Evolutionary conservation across 2,113 vertebrate genomes (phyloP).

Genomic region (Myotis yumanensis): DNA sequence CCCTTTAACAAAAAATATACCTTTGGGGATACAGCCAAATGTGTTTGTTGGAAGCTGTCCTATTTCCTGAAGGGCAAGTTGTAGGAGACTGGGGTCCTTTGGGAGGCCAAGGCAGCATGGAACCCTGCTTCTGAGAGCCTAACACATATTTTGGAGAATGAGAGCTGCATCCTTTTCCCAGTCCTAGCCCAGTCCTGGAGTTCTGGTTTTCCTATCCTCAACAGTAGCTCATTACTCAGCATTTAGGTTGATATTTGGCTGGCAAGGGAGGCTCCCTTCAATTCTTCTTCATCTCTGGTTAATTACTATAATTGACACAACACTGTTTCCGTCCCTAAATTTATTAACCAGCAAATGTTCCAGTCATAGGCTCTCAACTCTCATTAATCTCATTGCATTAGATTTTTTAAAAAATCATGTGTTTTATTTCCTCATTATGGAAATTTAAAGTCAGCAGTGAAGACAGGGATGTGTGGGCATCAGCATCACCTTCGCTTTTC

Average conservation of each 20-base stretch:
- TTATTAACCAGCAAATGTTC: slow-evolving; percentile 68
- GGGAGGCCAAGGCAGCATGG: background rate
- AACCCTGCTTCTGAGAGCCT: background rate
- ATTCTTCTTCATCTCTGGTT: slow-evolving; percentile 66
- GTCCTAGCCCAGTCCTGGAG: background rate
- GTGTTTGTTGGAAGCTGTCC: background rate
- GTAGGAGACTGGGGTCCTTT: background rate
- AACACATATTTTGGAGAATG: background rate
- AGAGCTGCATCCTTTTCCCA: background rate
- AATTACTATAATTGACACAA: slow-evolving; percentile 64
- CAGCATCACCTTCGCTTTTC: background rate
- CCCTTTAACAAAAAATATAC: background rate
- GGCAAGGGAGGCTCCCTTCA: slow-evolving; percentile 14
- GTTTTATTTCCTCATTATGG: slow-evolving; percentile 62
- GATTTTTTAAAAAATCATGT: background rate
- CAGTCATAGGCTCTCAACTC: slow-evolving; percentile 53
- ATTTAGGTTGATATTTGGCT: background rate
- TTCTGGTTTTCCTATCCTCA: background rate
- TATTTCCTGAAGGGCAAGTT: background rate
- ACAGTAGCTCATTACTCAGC: slow-evolving; percentile 29
- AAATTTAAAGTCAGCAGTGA: slow-evolving; percentile 54
- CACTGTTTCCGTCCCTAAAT: slow-evolving; percentile 57
- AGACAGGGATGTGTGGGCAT: background rate
- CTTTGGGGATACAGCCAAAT: background rate
- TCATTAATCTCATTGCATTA: slow-evolving; percentile 56